Evolutionary conservation across 2,888 invertebrate species (phyloP).

Genomic region (Mystacides longicornis): DNA sequence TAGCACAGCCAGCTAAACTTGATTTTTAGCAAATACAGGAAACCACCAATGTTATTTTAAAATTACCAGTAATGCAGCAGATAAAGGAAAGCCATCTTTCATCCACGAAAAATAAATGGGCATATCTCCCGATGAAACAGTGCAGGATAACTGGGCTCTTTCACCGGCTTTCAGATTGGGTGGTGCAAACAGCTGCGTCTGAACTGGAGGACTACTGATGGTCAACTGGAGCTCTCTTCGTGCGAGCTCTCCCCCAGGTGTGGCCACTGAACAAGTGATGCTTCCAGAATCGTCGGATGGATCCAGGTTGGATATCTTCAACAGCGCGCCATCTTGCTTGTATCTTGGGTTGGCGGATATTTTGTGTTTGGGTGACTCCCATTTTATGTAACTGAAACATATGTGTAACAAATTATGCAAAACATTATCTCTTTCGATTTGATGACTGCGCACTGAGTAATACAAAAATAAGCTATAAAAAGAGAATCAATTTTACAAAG

Average conservation of each 20-base stretch:
- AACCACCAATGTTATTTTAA: no score
- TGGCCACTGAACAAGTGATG: conserved; percentile 72
- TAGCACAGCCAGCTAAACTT: no score
- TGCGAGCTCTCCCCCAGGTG: conserved; percentile 67
- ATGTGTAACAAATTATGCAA: no score
- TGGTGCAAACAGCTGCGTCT: conserved; percentile 78
- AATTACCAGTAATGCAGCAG: conserved; percentile 57
- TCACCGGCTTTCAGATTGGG: conserved; percentile 72
- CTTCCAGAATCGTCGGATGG: conserved; percentile 64
- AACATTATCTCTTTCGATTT: no score
- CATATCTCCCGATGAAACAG: conserved; percentile 66
- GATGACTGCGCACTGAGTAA: no score
- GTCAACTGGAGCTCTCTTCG: conserved; percentile 61
- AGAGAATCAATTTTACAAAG: no score
- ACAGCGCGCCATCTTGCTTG: conserved; percentile 49
- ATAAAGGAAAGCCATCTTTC: conserved; percentile 57
- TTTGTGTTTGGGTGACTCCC: conserved; percentile 42
- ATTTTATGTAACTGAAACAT: conserved; percentile 53
- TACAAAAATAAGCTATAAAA: no score
- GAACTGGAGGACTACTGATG: conserved; percentile 62
- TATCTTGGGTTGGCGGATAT: conserved; percentile 36
- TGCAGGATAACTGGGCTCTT: conserved; percentile 75
- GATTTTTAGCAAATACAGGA: no score
- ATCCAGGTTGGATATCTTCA: conserved; percentile 57
- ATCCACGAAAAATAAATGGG: conserved; percentile 62